Evolutionary conservation across 2,888 invertebrate species (phyloP).

Genomic region (Noctua comes): DNA sequence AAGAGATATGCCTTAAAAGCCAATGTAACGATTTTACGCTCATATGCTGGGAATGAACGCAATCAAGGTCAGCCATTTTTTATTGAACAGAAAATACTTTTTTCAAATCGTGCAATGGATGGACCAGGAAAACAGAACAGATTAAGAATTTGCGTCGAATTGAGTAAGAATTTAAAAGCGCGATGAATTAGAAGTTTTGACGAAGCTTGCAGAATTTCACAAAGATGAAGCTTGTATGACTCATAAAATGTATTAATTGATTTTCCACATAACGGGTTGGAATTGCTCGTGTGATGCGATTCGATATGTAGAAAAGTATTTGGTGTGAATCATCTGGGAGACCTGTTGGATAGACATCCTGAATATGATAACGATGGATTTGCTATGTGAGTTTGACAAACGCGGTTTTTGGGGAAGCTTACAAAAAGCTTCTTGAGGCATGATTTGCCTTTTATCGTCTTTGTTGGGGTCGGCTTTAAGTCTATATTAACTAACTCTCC

Average conservation of each 20-base stretch:
- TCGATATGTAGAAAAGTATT: slow-evolving; percentile 21
- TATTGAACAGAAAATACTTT: slow-evolving; percentile 25
- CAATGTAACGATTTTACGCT: slow-evolving; percentile 62
- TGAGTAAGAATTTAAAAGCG: slow-evolving; percentile 20
- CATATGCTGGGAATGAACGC: slow-evolving; percentile 62
- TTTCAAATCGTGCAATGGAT: slow-evolving; percentile 35
- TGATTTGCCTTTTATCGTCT: not conserved
- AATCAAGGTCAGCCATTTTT: slow-evolving; percentile 61
- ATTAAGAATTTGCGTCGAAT: slow-evolving; percentile 51
- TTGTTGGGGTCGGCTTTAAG: not conserved
- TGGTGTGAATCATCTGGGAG: slow-evolving; percentile 39
- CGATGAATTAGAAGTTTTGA: not conserved
- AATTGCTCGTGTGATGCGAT: slow-evolving; percentile 22
- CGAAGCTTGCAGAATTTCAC: slow-evolving; percentile 9
- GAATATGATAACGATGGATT: not conserved
- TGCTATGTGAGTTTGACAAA: not conserved
- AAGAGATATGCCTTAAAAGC: slow-evolving; percentile 29
- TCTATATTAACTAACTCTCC: not conserved
- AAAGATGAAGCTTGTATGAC: slow-evolving; percentile 28
- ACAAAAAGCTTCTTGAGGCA: not conserved
- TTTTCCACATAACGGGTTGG: slow-evolving; percentile 32
- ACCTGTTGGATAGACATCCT: not conserved
- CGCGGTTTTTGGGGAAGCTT: not conserved
- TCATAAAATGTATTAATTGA: slow-evolving; percentile 54
- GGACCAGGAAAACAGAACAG: slow-evolving; percentile 40